Base-by-base conservation (phyloP, 2,888 invertebrate species). In the Volucella zonaria region DNA sequence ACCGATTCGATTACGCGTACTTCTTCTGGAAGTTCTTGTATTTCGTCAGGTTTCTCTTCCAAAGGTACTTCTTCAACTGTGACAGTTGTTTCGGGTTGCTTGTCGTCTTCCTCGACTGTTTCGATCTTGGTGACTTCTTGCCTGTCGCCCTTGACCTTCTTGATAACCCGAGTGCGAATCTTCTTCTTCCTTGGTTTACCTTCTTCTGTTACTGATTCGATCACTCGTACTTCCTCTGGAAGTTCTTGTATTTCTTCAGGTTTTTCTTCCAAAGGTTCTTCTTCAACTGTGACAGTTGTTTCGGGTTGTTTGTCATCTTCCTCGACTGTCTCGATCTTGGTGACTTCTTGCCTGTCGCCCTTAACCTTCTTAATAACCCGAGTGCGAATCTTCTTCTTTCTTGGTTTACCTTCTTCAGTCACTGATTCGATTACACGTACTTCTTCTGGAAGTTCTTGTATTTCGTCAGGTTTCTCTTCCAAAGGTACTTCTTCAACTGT, bases 111-210 rank as follows among this genome's bases (percentile, higher is more conserved):
- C 10, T 79, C 78, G 11, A 79, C 78, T 2, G 78, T 79, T 11
- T 79, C 71, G n/a, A 79, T 79, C 52, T 79, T 79, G 38, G 78
- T 79, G 66, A 79, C 73, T 59, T 79, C 71, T 52, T 79, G 78
- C 15, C 73, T 79, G 40, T 64, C 78, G 0, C 66, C 73, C 78
- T 79, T 79, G 45, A 79, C 23, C 71, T 61, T 71, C 15, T 66
- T 79, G 66, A 79, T 79, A 0, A 43, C 52, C 2, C 78, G 78
- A 12, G 78, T 79, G 1, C 78, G 78, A 4, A 79, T 79, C 45
- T 51, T 58, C 40, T 73, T 79, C 40, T 66, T 79, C 1, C 42
- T 79, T n/a, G 78, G 73, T 8, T 79, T 79, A 14, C 78, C 78
- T 52, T 71, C 78, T 40, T 66, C 78, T 1, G 71, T 15, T 2